phyloP scores from a whole-genome alignment of 2,113 vertebrate species.

The Mohoua ochrocephala region DNA sequence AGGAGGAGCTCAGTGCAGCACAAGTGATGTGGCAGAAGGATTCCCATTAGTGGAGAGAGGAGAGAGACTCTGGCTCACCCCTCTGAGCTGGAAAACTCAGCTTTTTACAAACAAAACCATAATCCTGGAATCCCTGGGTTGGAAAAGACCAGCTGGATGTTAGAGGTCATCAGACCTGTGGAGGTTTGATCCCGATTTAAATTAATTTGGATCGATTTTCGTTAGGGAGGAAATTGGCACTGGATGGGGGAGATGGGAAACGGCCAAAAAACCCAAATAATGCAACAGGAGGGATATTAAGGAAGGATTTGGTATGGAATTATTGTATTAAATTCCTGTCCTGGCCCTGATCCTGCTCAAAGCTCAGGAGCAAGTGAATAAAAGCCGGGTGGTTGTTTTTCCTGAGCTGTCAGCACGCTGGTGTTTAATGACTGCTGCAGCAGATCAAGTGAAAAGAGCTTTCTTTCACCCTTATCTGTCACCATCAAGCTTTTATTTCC shows the following conservation, averaged over 20 bases:
- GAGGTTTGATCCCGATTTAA: background rate
- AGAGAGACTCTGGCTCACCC: background rate
- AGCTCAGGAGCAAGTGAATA: background rate
- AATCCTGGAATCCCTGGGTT: too few species aligned
- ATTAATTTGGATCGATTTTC: background rate
- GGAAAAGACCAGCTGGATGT: background rate
- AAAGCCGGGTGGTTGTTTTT: background rate
- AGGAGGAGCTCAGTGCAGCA: background rate
- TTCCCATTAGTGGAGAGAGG: background rate
- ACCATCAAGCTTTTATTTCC: constrained; percentile 3
- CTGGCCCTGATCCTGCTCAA: background rate
- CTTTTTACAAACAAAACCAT: background rate
- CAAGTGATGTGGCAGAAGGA: background rate
- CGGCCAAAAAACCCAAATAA: background rate
- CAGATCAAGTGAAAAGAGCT: constrained; percentile 34
- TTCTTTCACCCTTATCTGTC: background rate
- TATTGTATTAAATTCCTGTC: background rate
- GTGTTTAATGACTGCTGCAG: constrained; percentile 45
- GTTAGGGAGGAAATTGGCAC: background rate
- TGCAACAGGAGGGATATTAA: background rate
- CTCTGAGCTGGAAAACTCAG: background rate
- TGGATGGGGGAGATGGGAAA: background rate
- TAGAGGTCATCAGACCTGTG: background rate
- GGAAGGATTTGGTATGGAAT: background rate
- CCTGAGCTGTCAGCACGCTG: constrained; percentile 34